Conservation (phyloP, 1,140 invertebrate species). For the Lordiphosa clarofinis region DNA sequence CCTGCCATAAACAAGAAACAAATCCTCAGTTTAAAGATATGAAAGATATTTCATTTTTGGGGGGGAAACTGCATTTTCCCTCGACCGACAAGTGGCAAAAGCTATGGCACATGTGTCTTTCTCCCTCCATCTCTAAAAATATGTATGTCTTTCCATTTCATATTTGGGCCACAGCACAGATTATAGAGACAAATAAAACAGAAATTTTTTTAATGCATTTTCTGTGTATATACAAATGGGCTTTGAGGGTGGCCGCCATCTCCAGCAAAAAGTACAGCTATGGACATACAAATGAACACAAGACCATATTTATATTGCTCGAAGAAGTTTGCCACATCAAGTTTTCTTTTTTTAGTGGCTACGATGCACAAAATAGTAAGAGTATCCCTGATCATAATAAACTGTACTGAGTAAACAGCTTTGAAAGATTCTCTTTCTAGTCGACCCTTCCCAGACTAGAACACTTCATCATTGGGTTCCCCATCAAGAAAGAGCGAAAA, state of each 20-base stretch:
- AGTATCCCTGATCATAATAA: too few species aligned
- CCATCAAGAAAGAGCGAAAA: too few species aligned
- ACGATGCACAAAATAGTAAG: too few species aligned
- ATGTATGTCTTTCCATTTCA: slow-evolving; percentile 36
- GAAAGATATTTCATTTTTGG: background rate
- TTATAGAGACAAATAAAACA: slow-evolving; percentile 48
- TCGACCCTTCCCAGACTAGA: too few species aligned
- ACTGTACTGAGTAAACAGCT: too few species aligned
- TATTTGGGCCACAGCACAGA: slow-evolving; percentile 43
- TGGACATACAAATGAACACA: slow-evolving; percentile 1
- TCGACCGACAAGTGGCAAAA: slow-evolving; percentile 43
- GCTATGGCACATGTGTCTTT: slow-evolving; percentile 22
- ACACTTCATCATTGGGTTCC: too few species aligned
- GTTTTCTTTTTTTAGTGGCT: too few species aligned
- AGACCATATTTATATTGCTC: too few species aligned
- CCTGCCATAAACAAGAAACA: slow-evolving; percentile 36
- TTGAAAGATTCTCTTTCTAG: too few species aligned
- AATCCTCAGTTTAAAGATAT: slow-evolving; percentile 6
- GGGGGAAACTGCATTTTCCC: slow-evolving; percentile 15
- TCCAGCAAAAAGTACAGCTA: background rate
- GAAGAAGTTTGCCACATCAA: too few species aligned
- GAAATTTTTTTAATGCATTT: slow-evolving; percentile 47
- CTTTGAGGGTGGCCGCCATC: background rate
- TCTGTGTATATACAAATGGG: slow-evolving; percentile 20
- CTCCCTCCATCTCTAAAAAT: slow-evolving; percentile 20